Evolutionary conservation across 2,888 invertebrate species (phyloP).

Genomic region (Hoplodrina ambigua): DNA sequence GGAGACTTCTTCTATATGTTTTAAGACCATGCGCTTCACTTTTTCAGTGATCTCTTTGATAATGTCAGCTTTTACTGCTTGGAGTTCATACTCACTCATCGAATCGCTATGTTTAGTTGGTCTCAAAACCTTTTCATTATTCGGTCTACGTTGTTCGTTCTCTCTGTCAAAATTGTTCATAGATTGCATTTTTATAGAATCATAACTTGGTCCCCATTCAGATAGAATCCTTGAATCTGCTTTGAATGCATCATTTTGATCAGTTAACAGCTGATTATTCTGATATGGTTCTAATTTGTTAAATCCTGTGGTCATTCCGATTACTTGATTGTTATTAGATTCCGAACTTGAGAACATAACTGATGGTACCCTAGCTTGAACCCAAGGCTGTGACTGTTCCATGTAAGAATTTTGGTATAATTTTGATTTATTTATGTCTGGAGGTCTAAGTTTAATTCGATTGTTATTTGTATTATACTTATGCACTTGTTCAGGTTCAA

Average conservation of each 20-base stretch:
- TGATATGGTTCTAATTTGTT: slow-evolving; percentile 12
- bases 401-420: not conserved
- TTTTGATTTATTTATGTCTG: slow-evolving; percentile 12
- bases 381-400: slow-evolving; percentile 2
- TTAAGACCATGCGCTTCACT: slow-evolving; percentile 77
- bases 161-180: slow-evolving; percentile 2
- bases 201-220: not conserved
- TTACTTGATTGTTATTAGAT: not conserved
- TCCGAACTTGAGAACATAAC: slow-evolving; percentile 17
- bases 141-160: not conserved
- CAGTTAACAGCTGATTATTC: not conserved
- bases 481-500: not conserved
- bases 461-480: not conserved
- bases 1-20: slow-evolving; percentile 71
- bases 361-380: slow-evolving; percentile 22
- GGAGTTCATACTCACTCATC: slow-evolving; percentile 5
- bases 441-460: not conserved
- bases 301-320: not conserved
- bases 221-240: not conserved
- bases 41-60: slow-evolving; percentile 78
- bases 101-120: not conserved
- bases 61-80: slow-evolving; percentile 53
- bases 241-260: not conserved
- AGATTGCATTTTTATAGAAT: slow-evolving; percentile 6
- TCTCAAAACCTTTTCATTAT: not conserved